Evolutionary conservation across 2,113 vertebrate species (phyloP).

Genomic region (Ibidorhyncha struthersii): DNA sequence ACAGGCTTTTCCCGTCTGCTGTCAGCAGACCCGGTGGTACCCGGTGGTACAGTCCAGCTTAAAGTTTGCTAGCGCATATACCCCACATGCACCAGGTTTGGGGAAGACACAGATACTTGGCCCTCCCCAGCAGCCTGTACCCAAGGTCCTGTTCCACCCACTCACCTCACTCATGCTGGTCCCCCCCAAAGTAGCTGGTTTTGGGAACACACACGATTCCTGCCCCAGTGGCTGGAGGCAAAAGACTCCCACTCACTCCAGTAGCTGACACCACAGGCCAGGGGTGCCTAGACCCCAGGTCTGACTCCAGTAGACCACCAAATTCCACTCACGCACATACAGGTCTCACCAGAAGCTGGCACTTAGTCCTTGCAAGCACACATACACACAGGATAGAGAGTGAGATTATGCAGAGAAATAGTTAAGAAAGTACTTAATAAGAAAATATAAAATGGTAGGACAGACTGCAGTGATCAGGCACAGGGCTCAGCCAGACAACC

Average conservation of each 20-base stretch:
- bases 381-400: rapidly evolving
- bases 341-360: not conserved
- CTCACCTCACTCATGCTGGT: not conserved
- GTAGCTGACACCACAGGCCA: not conserved
- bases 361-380: not conserved
- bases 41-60: too few species aligned
- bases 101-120: not conserved
- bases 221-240: too few species aligned
- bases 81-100: not conserved
- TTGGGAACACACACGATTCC: not conserved
- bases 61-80: not conserved
- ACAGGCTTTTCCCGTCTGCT: too few species aligned
- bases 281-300: not conserved
- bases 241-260: not conserved
- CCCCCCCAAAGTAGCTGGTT: not conserved
- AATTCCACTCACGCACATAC: not conserved
- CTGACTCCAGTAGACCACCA: not conserved
- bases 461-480: too few species aligned
- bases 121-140: not conserved
- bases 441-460: not conserved
- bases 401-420: not conserved
- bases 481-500: too few species aligned
- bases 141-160: not conserved
- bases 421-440: not conserved
- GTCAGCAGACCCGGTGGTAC: too few species aligned